Conservation (phyloP, 1,140 invertebrate genomes). For the Hylaeus volcanicus region DNA sequence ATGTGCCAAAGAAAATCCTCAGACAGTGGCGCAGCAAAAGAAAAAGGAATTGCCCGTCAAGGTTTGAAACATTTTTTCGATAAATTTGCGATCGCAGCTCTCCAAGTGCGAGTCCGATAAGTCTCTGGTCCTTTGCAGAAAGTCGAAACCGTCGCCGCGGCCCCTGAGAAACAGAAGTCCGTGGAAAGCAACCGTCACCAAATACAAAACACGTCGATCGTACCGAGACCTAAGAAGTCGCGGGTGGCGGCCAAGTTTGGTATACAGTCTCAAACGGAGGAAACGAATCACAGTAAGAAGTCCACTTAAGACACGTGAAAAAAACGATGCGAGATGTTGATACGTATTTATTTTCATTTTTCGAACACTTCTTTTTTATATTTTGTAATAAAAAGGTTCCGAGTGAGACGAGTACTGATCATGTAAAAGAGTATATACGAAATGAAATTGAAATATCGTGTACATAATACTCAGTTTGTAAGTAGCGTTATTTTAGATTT, state of each 20-base stretch:
- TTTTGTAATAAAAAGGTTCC: conserved; percentile 27
- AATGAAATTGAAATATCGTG: not conserved
- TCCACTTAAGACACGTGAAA: conserved; percentile 13
- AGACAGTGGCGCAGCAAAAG: conserved; percentile 36
- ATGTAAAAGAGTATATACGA: not conserved
- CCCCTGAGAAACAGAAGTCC: conserved; percentile 1
- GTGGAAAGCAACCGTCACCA: conserved; percentile 28
- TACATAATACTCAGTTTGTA: conserved; percentile 26
- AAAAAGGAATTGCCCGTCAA: conserved; percentile 49
- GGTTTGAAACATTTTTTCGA: conserved; percentile 31
- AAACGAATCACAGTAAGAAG: conserved; percentile 55
- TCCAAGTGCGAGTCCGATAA: not conserved
- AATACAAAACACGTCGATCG: conserved; percentile 67
- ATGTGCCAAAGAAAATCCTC: conserved; percentile 55
- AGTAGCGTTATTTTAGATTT: conserved; percentile 35
- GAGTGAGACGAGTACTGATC: not conserved
- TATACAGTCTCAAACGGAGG: conserved; percentile 57
- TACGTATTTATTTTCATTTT: not conserved
- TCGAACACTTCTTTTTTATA: conserved; percentile 14
- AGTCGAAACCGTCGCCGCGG: not conserved
- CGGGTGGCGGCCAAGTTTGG: conserved; percentile 82
- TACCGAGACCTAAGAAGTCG: conserved; percentile 77
- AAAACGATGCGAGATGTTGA: not conserved
- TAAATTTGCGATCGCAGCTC: not conserved
- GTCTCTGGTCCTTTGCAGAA: conserved; percentile 18